A percentile compares a stretch with the other conserved stretches of the same genome.
Conservation (phyloP, 2,113 vertebrate genomes). For the Mesocricetus auratus region DNA sequence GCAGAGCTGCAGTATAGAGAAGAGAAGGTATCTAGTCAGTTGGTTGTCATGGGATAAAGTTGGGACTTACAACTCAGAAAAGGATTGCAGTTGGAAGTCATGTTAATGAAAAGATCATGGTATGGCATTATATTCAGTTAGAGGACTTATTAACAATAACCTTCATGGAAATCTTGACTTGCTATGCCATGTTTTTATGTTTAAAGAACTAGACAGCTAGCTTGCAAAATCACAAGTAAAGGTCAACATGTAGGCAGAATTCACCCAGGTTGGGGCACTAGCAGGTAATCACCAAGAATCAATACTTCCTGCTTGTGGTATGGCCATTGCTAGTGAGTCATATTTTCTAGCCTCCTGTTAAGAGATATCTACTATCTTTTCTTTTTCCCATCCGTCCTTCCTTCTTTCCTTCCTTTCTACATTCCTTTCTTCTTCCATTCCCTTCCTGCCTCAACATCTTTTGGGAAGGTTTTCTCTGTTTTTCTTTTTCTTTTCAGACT, state of each 20-base stretch:
- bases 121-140: not conserved
- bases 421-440: not conserved
- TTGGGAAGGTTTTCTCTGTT: too few species aligned
- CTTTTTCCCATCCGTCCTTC: accelerated
- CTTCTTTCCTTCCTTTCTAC: too few species aligned
- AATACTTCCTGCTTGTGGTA: not conserved
- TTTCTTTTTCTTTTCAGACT: not conserved
- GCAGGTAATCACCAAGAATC: not conserved
- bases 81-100: not conserved
- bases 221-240: not conserved
- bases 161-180: not conserved
- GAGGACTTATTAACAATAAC: not conserved
- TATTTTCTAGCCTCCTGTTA: not conserved
- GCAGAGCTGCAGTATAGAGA: not conserved
- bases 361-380: not conserved
- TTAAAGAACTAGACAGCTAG: not conserved
- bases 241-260: not conserved
- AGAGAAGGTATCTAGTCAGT: too few species aligned
- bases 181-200: not conserved
- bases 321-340: not conserved
- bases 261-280: not conserved
- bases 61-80: not conserved
- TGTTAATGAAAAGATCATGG: not conserved
- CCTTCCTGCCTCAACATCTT: not conserved
- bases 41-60: too few species aligned